Conservation (phyloP, 2,797 vertebrate species). For the Eremophila alpestris region DNA sequence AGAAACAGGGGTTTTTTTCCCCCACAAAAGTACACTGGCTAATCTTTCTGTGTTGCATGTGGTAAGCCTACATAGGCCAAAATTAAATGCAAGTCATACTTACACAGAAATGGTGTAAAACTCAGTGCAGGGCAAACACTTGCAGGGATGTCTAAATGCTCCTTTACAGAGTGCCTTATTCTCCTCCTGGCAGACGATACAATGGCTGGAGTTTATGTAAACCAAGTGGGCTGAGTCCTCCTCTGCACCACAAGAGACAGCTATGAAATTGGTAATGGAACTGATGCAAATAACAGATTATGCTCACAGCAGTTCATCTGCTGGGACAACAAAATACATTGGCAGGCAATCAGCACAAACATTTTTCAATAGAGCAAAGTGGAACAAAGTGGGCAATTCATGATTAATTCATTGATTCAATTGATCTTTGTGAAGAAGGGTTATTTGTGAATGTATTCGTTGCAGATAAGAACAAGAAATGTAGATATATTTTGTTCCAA, state of each 20-base stretch:
- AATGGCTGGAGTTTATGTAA: not conserved
- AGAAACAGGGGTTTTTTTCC: rapidly evolving
- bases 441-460: not conserved
- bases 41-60: not conserved
- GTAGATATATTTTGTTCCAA: not conserved
- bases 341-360: conserved; percentile 22
- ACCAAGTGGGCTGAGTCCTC: not conserved
- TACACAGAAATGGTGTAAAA: not conserved
- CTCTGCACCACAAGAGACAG: not conserved
- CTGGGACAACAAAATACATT: conserved; percentile 27
- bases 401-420: conserved; percentile 29
- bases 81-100: not conserved
- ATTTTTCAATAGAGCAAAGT: conserved; percentile 26
- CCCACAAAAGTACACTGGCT: not conserved
- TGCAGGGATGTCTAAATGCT: not conserved
- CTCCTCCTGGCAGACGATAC: not conserved
- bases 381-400: conserved; percentile 36
- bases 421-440: conserved; percentile 16
- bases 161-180: not conserved
- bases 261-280: conserved; percentile 16
- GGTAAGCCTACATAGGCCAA: not conserved
- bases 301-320: conserved; percentile 24
- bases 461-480: conserved; percentile 5
- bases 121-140: not conserved
- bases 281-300: conserved; percentile 35